Conservation (phyloP, 2,113 vertebrate species). For the Circaetus cinerascens region DNA sequence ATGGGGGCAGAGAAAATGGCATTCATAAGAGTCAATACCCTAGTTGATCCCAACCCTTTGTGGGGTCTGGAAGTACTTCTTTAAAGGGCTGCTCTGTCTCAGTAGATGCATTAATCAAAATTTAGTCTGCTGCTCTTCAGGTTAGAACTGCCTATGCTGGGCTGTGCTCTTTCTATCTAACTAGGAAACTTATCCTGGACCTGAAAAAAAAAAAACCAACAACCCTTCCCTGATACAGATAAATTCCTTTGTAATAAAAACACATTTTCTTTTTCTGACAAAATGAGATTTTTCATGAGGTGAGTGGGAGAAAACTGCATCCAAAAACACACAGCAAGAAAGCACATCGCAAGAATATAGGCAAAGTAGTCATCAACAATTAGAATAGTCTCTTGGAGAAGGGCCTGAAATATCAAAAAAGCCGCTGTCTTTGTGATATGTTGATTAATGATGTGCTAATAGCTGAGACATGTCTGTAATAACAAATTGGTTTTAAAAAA, state of each 20-base stretch:
- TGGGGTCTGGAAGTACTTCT: background rate
- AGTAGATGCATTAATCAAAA: background rate
- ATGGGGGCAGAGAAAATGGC: background rate
- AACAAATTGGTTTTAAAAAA: background rate
- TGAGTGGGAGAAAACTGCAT: background rate
- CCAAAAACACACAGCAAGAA: background rate
- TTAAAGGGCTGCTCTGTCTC: background rate
- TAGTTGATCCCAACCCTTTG: background rate
- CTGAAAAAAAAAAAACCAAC: background rate
- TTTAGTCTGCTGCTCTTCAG: background rate
- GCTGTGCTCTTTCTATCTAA: background rate
- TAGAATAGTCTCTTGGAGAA: background rate
- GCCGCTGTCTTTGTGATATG: background rate
- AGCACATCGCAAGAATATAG: background rate
- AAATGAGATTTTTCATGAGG: background rate
- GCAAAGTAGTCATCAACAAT: background rate
- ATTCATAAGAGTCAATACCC: background rate
- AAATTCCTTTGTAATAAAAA: background rate
- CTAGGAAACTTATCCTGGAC: background rate
- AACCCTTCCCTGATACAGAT: background rate
- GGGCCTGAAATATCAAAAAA: background rate
- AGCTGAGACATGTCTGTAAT: background rate
- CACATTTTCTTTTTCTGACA: background rate
- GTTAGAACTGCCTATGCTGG: background rate
- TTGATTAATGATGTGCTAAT: slow-evolving; percentile 2